Conservation (phyloP, 2,888 invertebrate species). For the Nymphalis polychloros region DNA sequence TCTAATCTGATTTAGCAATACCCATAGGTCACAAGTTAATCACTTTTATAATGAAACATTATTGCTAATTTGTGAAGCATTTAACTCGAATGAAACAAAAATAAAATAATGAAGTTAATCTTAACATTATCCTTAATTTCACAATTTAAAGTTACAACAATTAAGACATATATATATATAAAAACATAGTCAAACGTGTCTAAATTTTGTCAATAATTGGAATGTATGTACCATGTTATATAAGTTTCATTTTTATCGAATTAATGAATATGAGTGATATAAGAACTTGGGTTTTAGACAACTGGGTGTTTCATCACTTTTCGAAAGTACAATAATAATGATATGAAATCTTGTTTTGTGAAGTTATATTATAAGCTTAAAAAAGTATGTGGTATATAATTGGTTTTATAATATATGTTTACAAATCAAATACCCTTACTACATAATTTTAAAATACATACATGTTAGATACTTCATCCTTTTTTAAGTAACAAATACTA, state of each 20-base stretch:
- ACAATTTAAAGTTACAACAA: too few species aligned
- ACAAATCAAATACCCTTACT: background rate
- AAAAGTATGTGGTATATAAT: too few species aligned
- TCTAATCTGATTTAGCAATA: conserved; percentile 5
- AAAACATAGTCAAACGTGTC: conserved; percentile 1
- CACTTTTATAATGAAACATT: background rate
- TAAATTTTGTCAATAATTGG: conserved; percentile 15
- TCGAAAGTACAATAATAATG: too few species aligned
- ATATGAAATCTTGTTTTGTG: too few species aligned
- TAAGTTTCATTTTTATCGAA: too few species aligned
- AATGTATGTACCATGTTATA: conserved; percentile 13
- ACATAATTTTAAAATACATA: too few species aligned
- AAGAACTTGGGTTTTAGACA: too few species aligned
- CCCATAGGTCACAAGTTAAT: background rate
- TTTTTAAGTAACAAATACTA: too few species aligned
- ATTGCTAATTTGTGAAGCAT: background rate
- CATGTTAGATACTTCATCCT: too few species aligned
- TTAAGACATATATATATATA: background rate
- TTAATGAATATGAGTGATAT: too few species aligned
- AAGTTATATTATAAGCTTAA: too few species aligned
- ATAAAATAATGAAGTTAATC: background rate
- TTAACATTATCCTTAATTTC: background rate
- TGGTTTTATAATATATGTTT: background rate
- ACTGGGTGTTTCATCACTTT: too few species aligned
- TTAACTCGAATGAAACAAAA: background rate